Conservation (phyloP, 30 jellyfish, hydroid and myxozoan genomes). For the Rhopilema esculentum region DNA sequence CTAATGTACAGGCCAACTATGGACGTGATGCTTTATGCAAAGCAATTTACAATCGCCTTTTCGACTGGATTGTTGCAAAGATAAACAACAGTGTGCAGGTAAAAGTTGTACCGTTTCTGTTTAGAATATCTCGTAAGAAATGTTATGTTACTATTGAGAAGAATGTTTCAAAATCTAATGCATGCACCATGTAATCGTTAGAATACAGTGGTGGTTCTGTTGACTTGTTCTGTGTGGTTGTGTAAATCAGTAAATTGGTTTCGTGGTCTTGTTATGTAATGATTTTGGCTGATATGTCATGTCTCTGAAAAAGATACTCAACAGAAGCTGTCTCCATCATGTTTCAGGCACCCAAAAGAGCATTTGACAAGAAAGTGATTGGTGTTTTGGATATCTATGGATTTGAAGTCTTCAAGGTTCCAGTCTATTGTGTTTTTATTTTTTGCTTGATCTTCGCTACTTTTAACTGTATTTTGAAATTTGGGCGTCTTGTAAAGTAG, state of each 20-base stretch:
- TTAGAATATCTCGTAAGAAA: too few species aligned
- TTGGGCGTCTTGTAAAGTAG: too few species aligned
- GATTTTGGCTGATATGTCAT: too few species aligned
- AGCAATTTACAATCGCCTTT: slow-evolving; percentile 84
- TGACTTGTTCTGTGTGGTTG: too few species aligned
- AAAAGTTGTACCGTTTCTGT: not conserved
- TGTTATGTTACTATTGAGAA: too few species aligned
- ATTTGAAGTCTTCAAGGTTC: slow-evolving; percentile 96
- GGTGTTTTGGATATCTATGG: slow-evolving; percentile 98
- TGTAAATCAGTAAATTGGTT: too few species aligned
- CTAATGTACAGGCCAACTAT: slow-evolving; percentile 80
- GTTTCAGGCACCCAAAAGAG: slow-evolving; percentile 82
- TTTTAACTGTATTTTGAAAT: not conserved
- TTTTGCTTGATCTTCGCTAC: not conserved
- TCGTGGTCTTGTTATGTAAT: too few species aligned
- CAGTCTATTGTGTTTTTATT: not conserved
- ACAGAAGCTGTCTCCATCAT: too few species aligned
- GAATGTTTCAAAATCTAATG: too few species aligned
- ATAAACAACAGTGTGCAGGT: slow-evolving; percentile 92
- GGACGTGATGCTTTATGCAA: slow-evolving; percentile 99
- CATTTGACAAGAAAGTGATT: slow-evolving; percentile 89
- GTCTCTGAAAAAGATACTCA: too few species aligned
- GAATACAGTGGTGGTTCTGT: too few species aligned
- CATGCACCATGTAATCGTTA: too few species aligned
- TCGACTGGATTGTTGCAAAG: slow-evolving; percentile 86